Percentiles rank a stretch among this genome's conserved stretches.
phyloP scores from a whole-genome alignment of 2,888 invertebrate genomes.

The Lasioglossum leucozonium region DNA sequence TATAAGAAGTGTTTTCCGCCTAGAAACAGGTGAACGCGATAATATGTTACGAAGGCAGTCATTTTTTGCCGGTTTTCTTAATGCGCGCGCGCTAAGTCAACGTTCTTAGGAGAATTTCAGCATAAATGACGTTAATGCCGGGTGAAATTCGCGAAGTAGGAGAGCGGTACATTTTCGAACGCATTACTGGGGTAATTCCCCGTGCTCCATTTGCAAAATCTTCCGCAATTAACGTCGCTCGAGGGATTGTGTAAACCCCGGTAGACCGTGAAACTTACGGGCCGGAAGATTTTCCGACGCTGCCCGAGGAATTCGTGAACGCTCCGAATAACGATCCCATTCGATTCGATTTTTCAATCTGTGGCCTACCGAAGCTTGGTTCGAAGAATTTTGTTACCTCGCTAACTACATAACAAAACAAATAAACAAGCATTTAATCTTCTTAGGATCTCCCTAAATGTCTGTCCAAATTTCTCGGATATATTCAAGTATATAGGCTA shows the following conservation, averaged over 20 bases:
- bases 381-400: background rate
- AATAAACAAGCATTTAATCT: no score
- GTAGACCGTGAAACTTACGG: conserved; percentile 31
- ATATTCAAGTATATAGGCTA: no score
- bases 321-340: background rate
- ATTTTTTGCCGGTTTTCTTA: background rate
- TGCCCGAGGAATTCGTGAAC: background rate
- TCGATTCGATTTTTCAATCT: background rate
- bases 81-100: conserved; percentile 18
- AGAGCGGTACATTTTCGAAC: conserved; percentile 18
- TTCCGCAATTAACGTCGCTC: conserved; percentile 39
- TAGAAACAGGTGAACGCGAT: background rate
- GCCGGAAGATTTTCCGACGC: conserved; percentile 8
- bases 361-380: background rate
- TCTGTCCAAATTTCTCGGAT: no score
- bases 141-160: background rate
- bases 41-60: background rate
- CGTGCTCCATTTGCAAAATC: conserved; percentile 44
- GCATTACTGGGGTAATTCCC: conserved; percentile 34
- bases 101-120: background rate
- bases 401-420: no score
- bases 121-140: conserved; percentile 5
- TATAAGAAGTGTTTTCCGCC: background rate
- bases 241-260: conserved; percentile 25
- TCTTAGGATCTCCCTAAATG: no score